These are phyloP conservation scores for Pachycephala philippinensis DNA, from an alignment of 2,113 vertebrate genomes.

Conservation along the genomic window DNA sequence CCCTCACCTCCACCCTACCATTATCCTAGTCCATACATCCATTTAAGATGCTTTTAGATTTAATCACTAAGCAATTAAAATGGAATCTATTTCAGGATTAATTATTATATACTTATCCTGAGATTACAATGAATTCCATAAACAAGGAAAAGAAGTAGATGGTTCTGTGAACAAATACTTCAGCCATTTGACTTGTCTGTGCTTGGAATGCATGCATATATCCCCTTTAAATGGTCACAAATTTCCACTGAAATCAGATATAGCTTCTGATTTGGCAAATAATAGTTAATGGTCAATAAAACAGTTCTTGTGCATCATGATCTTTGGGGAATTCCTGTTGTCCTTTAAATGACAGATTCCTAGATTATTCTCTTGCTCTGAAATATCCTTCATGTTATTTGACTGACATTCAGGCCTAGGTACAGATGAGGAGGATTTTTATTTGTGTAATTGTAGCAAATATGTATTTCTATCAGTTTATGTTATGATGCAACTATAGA, in stretches of 20 bases:
- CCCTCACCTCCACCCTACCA: neutral
- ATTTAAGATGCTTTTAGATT: neutral
- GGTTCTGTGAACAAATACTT: constrained; percentile 17
- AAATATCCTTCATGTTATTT: neutral
- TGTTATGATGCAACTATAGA: neutral
- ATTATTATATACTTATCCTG: neutral
- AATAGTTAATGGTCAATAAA: constrained; percentile 21
- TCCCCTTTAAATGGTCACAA: constrained; percentile 2
- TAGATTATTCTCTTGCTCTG: constrained; percentile 5
- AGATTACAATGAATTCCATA: neutral
- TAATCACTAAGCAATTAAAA: neutral
- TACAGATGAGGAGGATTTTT: neutral
- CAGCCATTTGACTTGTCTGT: constrained; percentile 45
- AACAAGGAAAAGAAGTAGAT: neutral
- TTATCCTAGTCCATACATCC: neutral
- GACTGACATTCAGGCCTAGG: neutral
- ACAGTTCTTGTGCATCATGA: neutral
- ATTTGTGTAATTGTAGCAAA: constrained; percentile 22
- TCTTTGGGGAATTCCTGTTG: neutral
- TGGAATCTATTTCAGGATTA: neutral
- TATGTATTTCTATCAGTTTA: constrained; percentile 7
- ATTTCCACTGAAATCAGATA: constrained; percentile 60
- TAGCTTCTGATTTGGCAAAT: constrained; percentile 1
- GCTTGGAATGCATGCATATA: constrained; percentile 30
- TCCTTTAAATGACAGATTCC: neutral